phyloP scores from a whole-genome alignment of 2,888 invertebrate genomes.

The Pogonocherus hispidulus region DNA sequence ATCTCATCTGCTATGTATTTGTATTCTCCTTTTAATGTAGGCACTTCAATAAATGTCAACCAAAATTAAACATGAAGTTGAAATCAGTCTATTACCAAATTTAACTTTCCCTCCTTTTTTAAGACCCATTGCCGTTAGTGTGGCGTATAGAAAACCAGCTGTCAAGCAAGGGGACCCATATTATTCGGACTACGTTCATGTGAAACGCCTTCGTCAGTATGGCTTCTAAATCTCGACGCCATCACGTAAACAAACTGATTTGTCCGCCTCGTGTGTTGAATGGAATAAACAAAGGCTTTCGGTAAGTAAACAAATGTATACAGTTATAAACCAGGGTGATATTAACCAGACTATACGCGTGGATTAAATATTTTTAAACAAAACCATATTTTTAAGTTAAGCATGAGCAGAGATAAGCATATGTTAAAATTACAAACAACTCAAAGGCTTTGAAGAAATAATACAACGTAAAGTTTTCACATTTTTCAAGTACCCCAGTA shows the following conservation, averaged over 20 bases:
- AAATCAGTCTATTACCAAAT: slow-evolving; percentile 9
- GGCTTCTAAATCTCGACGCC: slow-evolving; percentile 59
- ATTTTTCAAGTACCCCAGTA: no score
- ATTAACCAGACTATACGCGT: slow-evolving; percentile 55
- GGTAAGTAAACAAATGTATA: slow-evolving; percentile 58
- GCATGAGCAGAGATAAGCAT: slow-evolving; percentile 4
- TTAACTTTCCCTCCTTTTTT: slow-evolving; percentile 50
- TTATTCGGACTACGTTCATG: slow-evolving; percentile 33
- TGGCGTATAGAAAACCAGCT: slow-evolving; percentile 41
- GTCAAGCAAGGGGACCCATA: slow-evolving; percentile 42
- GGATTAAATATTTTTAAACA: slow-evolving; percentile 36
- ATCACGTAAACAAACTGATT: slow-evolving; percentile 61
- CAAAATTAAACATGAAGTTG: no score
- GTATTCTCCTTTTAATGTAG: no score
- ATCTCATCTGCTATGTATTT: no score
- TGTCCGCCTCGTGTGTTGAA: slow-evolving; percentile 51
- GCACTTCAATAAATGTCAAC: no score
- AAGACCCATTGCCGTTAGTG: slow-evolving; percentile 20
- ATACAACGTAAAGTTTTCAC: no score
- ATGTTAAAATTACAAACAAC: not conserved
- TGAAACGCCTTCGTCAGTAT: slow-evolving; percentile 53
- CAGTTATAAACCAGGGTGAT: slow-evolving; percentile 53
- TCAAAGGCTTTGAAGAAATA: not conserved
- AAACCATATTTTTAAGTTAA: slow-evolving; percentile 27
- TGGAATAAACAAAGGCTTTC: slow-evolving; percentile 52